A percentile compares a stretch with the other conserved stretches of the same genome.
Conservation (phyloP, 92 coral and sea anemone genomes). For the Muricea muricata region DNA sequence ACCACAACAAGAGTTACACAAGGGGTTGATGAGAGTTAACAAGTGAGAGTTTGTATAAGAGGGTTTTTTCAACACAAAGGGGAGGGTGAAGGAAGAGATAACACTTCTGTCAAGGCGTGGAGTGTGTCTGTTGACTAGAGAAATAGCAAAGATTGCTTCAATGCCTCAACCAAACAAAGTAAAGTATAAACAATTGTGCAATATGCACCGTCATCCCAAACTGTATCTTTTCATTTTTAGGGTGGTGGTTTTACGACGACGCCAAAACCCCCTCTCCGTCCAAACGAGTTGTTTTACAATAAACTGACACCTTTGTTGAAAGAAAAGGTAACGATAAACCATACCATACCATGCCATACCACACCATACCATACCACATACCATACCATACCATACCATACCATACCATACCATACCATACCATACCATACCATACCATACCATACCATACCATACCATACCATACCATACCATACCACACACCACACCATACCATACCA, state of each 20-base stretch:
- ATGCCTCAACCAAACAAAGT: too few relatives aligned
- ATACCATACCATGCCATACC: too few relatives aligned
- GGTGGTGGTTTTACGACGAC: slow-evolving; percentile 38
- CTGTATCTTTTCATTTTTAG: neutral
- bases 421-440: neutral
- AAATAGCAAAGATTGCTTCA: too few relatives aligned
- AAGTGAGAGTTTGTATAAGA: too few relatives aligned
- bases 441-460: neutral
- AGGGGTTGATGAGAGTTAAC: too few relatives aligned
- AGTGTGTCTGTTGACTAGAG: too few relatives aligned
- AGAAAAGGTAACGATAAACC: slow-evolving; percentile 77
- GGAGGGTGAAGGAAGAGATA: too few relatives aligned
- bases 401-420: neutral
- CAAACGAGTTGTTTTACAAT: slow-evolving; percentile 96
- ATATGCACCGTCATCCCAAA: neutral
- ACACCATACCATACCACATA: neutral
- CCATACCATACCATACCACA: neutral
- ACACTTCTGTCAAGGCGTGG: too few relatives aligned
- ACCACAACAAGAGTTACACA: too few relatives aligned
- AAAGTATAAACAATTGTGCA: too few relatives aligned
- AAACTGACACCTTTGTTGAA: slow-evolving; percentile 96
- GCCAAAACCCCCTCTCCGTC: slow-evolving; percentile 77
- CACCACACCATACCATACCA: too few relatives aligned
- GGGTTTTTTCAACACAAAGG: too few relatives aligned
- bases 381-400: neutral